Conservation (phyloP, 2,888 invertebrate genomes). For the Drosophila melanosoma region DNA sequence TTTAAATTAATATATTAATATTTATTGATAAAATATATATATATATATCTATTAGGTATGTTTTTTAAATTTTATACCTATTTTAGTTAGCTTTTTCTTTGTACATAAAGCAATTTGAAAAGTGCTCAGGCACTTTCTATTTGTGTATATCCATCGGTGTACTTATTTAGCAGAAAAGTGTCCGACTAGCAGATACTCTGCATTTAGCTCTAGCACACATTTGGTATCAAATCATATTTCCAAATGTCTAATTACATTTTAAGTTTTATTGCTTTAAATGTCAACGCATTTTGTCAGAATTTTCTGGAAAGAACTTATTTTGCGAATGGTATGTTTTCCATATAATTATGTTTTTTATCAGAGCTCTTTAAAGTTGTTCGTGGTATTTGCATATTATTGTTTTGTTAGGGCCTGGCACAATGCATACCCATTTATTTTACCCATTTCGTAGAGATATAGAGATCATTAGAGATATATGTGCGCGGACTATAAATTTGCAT, state of each 20-base stretch:
- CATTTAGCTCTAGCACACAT: neutral
- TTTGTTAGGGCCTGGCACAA: neutral
- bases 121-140: neutral
- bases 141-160: neutral
- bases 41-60: too few species aligned
- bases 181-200: neutral
- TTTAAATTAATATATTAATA: too few species aligned
- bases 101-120: neutral
- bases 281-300: neutral
- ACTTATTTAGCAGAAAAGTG: neutral
- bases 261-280: neutral
- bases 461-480: neutral
- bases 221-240: neutral
- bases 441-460: neutral
- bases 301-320: neutral
- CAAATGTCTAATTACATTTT: neutral
- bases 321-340: neutral
- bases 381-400: neutral
- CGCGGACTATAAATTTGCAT: neutral
- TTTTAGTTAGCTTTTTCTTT: neutral
- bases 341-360: neutral
- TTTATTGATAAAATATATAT: too few species aligned
- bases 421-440: neutral
- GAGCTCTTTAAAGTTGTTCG: neutral
- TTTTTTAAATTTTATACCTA: too few species aligned